Conservation (phyloP, 2,888 invertebrate genomes). For the Andricus curvator region DNA sequence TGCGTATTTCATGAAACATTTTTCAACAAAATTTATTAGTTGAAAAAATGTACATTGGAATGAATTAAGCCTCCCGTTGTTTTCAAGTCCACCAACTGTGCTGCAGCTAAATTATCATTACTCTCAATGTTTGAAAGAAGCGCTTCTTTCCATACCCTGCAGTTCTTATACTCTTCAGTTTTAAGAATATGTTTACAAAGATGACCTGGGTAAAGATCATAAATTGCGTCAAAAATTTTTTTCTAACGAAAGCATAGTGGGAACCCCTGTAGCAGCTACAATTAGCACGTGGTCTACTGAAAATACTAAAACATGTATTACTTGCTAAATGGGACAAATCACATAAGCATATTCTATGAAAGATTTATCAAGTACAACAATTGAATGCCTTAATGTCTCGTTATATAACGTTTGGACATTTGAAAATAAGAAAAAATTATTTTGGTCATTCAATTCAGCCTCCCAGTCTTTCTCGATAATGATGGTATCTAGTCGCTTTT, state of each 20-base stretch:
- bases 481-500: too few species aligned
- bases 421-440: not conserved
- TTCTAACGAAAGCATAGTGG: not conserved
- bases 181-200: constrained; percentile 42
- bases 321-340: not conserved
- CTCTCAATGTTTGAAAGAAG: not conserved
- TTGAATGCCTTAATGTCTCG: not conserved
- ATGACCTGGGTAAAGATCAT: constrained; percentile 42
- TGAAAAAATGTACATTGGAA: constrained; percentile 44
- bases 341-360: not conserved
- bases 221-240: not conserved
- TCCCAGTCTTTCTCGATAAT: too few species aligned
- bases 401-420: not conserved
- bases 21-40: constrained; percentile 42
- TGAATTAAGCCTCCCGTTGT: constrained; percentile 45
- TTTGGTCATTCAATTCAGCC: not conserved
- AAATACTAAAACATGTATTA: not conserved
- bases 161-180: constrained; percentile 19
- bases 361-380: not conserved
- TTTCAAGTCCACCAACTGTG: constrained; percentile 41
- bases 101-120: not conserved
- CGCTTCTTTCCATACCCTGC: constrained; percentile 33
- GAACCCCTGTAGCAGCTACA: too few species aligned
- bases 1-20: constrained; percentile 42
- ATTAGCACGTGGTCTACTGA: not conserved